Conservation (phyloP, 2,888 invertebrate species). For the Tiphia femorata region DNA sequence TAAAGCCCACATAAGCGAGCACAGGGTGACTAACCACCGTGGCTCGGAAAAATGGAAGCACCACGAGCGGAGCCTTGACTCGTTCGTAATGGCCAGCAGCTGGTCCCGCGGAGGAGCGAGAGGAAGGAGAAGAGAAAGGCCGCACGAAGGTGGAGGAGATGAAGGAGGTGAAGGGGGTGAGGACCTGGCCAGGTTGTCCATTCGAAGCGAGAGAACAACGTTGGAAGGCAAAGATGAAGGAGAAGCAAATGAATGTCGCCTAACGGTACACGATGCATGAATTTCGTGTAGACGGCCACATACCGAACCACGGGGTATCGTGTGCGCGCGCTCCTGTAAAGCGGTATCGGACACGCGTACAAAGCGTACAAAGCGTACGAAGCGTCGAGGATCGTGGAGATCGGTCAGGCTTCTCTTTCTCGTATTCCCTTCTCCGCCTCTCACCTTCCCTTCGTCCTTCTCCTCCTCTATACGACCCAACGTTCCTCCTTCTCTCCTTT, state of each 20-base stretch:
- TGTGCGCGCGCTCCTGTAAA: slow-evolving; percentile 5
- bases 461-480: background rate
- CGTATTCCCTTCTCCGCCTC: no score
- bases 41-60: slow-evolving; percentile 36
- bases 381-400: no score
- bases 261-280: slow-evolving; percentile 58
- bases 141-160: background rate
- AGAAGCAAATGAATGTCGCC: slow-evolving; percentile 56
- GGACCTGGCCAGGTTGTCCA: background rate
- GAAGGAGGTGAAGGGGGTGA: background rate
- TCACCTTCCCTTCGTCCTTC: background rate
- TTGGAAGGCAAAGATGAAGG: slow-evolving; percentile 47
- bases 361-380: slow-evolving; percentile 9
- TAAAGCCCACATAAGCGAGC: slow-evolving; percentile 43
- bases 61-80: slow-evolving; percentile 22
- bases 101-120: slow-evolving; percentile 15
- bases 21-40: slow-evolving; percentile 22
- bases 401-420: background rate
- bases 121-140: slow-evolving; percentile 4
- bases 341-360: slow-evolving; percentile 21
- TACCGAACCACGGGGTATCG: slow-evolving; percentile 22
- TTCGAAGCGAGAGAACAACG: slow-evolving; percentile 25
- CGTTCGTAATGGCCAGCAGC: slow-evolving; percentile 44
- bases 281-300: slow-evolving; percentile 43
- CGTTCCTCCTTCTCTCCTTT: background rate